phyloP scores from a whole-genome alignment of 2,113 vertebrate genomes.

The Macquaria australasica region DNA sequence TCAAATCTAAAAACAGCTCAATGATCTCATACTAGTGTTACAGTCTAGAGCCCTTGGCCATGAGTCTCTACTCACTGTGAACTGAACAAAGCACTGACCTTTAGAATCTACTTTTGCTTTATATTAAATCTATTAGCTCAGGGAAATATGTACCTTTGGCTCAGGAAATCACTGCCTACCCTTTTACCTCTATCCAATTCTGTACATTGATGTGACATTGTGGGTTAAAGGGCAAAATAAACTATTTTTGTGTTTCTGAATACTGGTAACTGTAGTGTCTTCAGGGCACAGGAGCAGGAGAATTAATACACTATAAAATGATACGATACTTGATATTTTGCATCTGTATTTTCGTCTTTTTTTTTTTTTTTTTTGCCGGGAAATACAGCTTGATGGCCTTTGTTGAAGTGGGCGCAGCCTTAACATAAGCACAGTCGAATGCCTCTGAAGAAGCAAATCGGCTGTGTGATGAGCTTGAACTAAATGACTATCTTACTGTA shows the following conservation, averaged over 20 bases:
- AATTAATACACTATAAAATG: constrained; percentile 1
- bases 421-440: constrained; percentile 14
- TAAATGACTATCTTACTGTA: constrained; percentile 64
- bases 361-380: not conserved
- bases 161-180: not conserved
- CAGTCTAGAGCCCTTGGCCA: constrained; percentile 16
- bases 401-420: constrained; percentile 33
- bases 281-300: not conserved
- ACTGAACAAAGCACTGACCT: constrained; percentile 54
- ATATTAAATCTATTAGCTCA: constrained; percentile 28
- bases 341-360: not conserved
- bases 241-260: not conserved
- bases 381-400: constrained; percentile 1
- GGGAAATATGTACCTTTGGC: constrained; percentile 6
- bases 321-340: constrained; percentile 17
- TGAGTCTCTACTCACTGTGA: constrained; percentile 12
- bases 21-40: constrained; percentile 12
- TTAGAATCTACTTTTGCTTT: constrained; percentile 30
- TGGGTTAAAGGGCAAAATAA: constrained; percentile 7
- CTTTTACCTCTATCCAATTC: constrained; percentile 11
- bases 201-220: constrained; percentile 9
- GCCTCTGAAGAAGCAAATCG: constrained; percentile 50
- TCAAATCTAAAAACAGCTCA: constrained; percentile 11
- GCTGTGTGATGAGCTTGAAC: constrained; percentile 60
- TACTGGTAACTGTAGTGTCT: too few species aligned